phyloP scores from a whole-genome alignment of 2,797 vertebrate genomes.

The Pangasius macronema region DNA sequence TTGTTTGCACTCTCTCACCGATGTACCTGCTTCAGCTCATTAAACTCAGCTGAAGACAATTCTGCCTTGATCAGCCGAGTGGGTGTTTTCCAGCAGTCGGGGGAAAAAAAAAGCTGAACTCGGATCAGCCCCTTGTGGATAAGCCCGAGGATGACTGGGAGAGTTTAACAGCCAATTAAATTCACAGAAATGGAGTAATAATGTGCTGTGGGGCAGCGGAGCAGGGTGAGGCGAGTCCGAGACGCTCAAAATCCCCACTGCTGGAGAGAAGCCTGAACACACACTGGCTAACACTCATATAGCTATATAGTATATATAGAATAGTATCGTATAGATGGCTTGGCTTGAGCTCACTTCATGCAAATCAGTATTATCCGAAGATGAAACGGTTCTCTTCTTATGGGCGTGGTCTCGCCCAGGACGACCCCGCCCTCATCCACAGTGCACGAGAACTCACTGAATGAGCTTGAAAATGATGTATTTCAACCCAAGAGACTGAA shows the following conservation, averaged over 20 bases:
- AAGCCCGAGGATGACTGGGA: constrained; percentile 18
- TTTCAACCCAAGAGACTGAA: not conserved
- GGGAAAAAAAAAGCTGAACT: not conserved
- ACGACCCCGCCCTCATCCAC: not conserved
- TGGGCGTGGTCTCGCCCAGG: not conserved
- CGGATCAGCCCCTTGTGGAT: not conserved
- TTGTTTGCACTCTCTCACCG: not conserved
- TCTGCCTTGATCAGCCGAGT: constrained; percentile 24
- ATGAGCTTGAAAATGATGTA: not conserved
- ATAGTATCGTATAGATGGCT: not conserved
- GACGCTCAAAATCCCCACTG: not conserved
- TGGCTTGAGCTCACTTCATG: not conserved
- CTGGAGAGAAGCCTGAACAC: not conserved
- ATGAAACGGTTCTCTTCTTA: not conserved
- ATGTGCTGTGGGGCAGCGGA: constrained; percentile 49
- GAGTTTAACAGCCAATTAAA: constrained; percentile 72
- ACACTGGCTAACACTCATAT: not conserved
- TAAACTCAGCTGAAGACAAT: constrained; percentile 24
- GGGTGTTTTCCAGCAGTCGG: constrained; percentile 31
- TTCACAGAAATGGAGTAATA: constrained; percentile 68
- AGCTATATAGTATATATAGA: not conserved
- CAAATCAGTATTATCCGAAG: not conserved
- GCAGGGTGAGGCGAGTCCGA: not conserved
- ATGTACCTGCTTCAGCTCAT: constrained; percentile 34
- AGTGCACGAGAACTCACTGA: not conserved